Base-by-base conservation (phyloP, 2,113 vertebrate genomes). In the Actenoides lindsayi region DNA sequence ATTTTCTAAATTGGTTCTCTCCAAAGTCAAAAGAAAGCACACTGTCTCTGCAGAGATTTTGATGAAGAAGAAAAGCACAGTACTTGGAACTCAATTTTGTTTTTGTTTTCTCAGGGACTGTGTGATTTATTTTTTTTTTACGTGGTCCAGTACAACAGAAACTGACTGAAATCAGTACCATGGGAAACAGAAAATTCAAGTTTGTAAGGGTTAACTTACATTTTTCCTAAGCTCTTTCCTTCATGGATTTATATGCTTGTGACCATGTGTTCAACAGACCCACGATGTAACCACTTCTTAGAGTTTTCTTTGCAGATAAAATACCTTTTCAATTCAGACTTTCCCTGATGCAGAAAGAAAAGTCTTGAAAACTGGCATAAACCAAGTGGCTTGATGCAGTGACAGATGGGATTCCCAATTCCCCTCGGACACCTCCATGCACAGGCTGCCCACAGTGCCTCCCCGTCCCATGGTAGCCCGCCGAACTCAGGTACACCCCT, bases 1-100 rank as follows among this genome's bases (percentile, higher is more conserved):
- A 83, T 83, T 94, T 90, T 69, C 94, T 90, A 93, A 94, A 93
- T 60, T 79, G 51, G 21, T 74, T 94, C 50, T 94, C 71, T 76
- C 78, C 41, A 53, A 91, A 94, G 59, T n/a, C 31, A 91, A 63
- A 88, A 88, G 80, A 81, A 96, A 91, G 56, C 59, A 16, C 33
- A 17, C 41, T 2, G 25, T n/a, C 57, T 90, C 70, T 86, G 87
- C 78, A 88, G 65, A 79, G 78, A 82, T 83, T 75, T 90, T 93
- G 48, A 76, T 87, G 25, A 84, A 93, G 46, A 82, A 56, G 42
- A 31, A 86, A 87, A 93, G 51, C 48, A 74, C 15, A 30, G 30
- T 46, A 48, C 46, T 83, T 39, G 7, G 57, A 86, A 57, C 57
- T 62, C 39, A 57, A 65, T 39, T 94, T 70, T 82, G 27, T 50